Evolutionary conservation across 2,888 invertebrate genomes (phyloP), one percentile per base, ranked within the genome.

Genomic region (Chorisops tibialis): DNA sequence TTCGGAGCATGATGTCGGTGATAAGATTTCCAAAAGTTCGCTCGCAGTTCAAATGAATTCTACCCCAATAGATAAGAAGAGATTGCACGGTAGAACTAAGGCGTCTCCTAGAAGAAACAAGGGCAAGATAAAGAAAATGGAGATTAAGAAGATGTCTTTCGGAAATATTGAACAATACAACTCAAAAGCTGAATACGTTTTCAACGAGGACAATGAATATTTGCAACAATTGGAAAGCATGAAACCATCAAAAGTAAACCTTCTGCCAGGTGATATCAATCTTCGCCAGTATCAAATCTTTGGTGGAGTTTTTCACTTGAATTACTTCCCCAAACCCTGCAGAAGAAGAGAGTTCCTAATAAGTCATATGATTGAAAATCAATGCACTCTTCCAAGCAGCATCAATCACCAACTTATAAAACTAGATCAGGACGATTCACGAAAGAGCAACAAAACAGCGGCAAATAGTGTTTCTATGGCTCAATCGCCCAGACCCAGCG

Each of bases 271-370:
- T n/a, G 45, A 47, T 7, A 45, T 58, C 14, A 58, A 58, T 19
- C 19, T 58, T 5, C 30, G 58, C 2, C 30, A 35, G 16, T 47
- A 58, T 19, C 47, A 45, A 47, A 58, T 58, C 9, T 11, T 35
- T 11, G 58, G 58, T 4, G 58, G 58, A 11, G 37, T 47, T 6
- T 58, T 45, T 19, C 37, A 43, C 19, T 3, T 58, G 1, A 35
- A 58, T 9, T 58, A 38, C 18, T 16, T 43, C n/a, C 22, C 14
- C 1, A 56, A 56, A 16, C 54, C 54, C 1, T 19, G 11, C 11
- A 14, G 3, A 1, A 24, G 21, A n/a, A 21, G 38, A 14, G 21
- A 43, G n/a, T 43, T 41, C 30, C 24, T 43, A 9, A 14, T 30
- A 3, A 14, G n/a, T 7, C 41, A 41, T 41, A 21, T 56, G 24